Evolutionary conservation across 1,140 invertebrate species (phyloP).

Genomic region (Nasonia vitripennis): DNA sequence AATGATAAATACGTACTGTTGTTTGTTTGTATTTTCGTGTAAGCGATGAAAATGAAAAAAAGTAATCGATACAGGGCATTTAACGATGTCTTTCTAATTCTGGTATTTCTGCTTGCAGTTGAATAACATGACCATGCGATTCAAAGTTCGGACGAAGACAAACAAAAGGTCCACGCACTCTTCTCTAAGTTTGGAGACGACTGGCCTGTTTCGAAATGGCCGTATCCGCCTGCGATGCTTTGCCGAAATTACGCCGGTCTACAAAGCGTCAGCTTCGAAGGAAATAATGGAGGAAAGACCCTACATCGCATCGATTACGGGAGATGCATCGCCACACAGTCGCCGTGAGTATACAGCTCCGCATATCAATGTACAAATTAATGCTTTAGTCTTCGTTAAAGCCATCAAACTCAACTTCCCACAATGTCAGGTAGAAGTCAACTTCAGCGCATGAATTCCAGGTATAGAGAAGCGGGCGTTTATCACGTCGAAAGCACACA

Average conservation of each 20-base stretch:
- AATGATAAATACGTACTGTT: too few relatives aligned
- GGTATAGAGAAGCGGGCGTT: background rate
- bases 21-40: too few relatives aligned
- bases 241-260: conserved; percentile 66
- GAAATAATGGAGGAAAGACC: conserved; percentile 69
- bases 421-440: background rate
- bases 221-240: conserved; percentile 66
- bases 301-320: conserved; percentile 69
- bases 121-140: conserved; percentile 57
- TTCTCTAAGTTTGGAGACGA: conserved; percentile 64
- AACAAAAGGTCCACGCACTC: conserved; percentile 62
- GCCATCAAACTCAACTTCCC: too few relatives aligned
- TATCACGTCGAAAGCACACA: background rate
- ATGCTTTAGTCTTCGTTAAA: too few relatives aligned
- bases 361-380: too few relatives aligned
- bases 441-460: background rate
- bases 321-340: conserved; percentile 68
- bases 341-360: conserved; percentile 63
- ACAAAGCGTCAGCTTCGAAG: conserved; percentile 64
- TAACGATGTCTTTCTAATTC: too few relatives aligned
- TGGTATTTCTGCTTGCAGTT: conserved; percentile 55
- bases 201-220: conserved; percentile 64
- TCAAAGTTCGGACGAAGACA: conserved; percentile 52
- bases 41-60: too few relatives aligned
- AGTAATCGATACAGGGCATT: too few relatives aligned